Evolutionary conservation across 2,888 invertebrate genomes (phyloP).

Genomic region (Anthophora plumipes): DNA sequence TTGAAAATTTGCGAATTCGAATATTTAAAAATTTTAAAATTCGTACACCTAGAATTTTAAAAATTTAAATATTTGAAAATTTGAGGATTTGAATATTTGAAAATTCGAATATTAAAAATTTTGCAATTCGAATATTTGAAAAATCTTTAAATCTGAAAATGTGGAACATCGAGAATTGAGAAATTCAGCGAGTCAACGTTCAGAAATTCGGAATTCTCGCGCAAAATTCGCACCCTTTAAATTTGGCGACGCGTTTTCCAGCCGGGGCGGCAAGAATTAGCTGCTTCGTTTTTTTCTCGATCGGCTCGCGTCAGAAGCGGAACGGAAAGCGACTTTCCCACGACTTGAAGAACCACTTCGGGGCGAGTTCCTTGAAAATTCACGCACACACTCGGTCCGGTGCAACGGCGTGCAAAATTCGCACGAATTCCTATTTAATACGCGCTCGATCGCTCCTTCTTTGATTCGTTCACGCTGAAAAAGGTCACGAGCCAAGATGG

Average conservation of each 20-base stretch:
- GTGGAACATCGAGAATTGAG: too few species aligned
- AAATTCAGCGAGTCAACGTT: too few species aligned
- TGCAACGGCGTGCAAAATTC: neutral
- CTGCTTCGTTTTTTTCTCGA: neutral
- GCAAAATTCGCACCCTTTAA: too few species aligned
- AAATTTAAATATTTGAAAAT: too few species aligned
- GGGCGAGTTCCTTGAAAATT: neutral
- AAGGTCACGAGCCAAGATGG: constrained; percentile 1
- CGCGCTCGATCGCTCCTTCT: constrained; percentile 28
- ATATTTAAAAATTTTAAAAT: too few species aligned
- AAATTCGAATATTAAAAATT: neutral
- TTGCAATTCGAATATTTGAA: neutral
- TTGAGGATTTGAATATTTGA: neutral
- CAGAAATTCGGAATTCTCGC: too few species aligned
- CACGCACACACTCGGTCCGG: neutral
- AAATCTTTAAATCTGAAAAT: too few species aligned
- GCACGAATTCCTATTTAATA: constrained; percentile 8
- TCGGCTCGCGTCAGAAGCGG: too few species aligned
- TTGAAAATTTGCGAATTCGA: too few species aligned
- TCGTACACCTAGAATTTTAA: too few species aligned
- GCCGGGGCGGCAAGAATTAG: neutral
- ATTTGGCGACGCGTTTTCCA: neutral
- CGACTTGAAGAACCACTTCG: neutral
- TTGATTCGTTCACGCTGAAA: constrained; percentile 5
- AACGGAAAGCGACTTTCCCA: constrained; percentile 12